These are phyloP conservation scores for Amphipoea oculea DNA, from an alignment of 2,888 invertebrate species.

Conservation along the genomic window DNA sequence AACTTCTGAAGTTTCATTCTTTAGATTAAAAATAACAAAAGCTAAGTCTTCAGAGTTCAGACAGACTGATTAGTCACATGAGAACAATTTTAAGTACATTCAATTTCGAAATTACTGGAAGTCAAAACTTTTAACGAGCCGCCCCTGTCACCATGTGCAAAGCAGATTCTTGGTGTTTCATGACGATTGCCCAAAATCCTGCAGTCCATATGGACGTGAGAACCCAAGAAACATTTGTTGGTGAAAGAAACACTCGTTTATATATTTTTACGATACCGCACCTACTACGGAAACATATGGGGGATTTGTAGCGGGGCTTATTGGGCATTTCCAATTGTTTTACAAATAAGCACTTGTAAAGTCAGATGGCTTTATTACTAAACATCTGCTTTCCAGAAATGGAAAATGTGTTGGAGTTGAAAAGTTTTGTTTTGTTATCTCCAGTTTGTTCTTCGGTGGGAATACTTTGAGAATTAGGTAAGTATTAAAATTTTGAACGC, in stretches of 20 bases:
- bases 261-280: slow-evolving; percentile 74
- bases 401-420: slow-evolving; percentile 42
- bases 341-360: slow-evolving; percentile 72
- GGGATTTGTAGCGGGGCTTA: slow-evolving; percentile 55
- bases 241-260: slow-evolving; percentile 77
- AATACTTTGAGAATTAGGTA: slow-evolving; percentile 2
- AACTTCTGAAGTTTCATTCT: slow-evolving; percentile 17
- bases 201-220: slow-evolving; percentile 87
- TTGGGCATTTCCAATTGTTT: slow-evolving; percentile 73
- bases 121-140: slow-evolving; percentile 79
- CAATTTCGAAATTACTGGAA: slow-evolving; percentile 81
- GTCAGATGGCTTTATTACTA: slow-evolving; percentile 69
- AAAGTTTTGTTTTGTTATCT: slow-evolving; percentile 4
- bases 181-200: slow-evolving; percentile 85
- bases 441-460: not conserved
- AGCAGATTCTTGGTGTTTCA: slow-evolving; percentile 80
- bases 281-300: slow-evolving; percentile 64
- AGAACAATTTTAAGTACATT: slow-evolving; percentile 55
- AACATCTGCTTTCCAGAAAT: slow-evolving; percentile 71
- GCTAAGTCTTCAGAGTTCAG: slow-evolving; percentile 28
- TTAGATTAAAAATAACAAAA: slow-evolving; percentile 37
- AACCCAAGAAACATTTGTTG: slow-evolving; percentile 80
- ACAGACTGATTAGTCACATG: slow-evolving; percentile 54
- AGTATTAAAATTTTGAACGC: slow-evolving; percentile 4
- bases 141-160: slow-evolving; percentile 83